A percentile compares a stretch with the other conserved stretches of the same genome.
phyloP scores from a whole-genome alignment of 1,140 invertebrate genomes.

The Spodoptera frugiperda region DNA sequence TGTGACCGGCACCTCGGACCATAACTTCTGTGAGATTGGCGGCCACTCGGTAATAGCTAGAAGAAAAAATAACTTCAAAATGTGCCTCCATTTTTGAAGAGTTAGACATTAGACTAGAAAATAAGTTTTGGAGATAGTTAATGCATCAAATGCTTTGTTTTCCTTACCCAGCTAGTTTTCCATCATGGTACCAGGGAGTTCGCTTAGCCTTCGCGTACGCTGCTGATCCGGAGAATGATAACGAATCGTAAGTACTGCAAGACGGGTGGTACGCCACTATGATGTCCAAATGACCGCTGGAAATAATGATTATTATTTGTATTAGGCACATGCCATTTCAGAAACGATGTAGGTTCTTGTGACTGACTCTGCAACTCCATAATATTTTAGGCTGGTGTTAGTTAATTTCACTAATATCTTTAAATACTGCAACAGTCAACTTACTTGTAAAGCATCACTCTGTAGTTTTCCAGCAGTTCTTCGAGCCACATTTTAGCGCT shows the following conservation, averaged over 20 bases:
- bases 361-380: no score
- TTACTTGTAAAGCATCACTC: constrained; percentile 87
- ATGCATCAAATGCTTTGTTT: background rate
- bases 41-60: constrained; percentile 88
- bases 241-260: constrained; percentile 89
- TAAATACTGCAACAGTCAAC: constrained; percentile 34
- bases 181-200: constrained; percentile 77
- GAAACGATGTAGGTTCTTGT: no score
- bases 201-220: constrained; percentile 87
- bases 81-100: no score
- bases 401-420: no score
- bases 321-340: no score
- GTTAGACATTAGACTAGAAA: no score
- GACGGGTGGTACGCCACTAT: constrained; percentile 94
- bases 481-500: constrained; percentile 91
- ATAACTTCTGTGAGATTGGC: constrained; percentile 88
- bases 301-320: constrained; percentile 81
- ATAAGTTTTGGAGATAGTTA: no score
- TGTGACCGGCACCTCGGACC: constrained; percentile 89
- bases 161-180: constrained; percentile 75
- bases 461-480: constrained; percentile 89
- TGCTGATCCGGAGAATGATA: constrained; percentile 89
- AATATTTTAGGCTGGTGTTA: no score
- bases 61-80: constrained; percentile 20
- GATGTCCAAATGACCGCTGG: constrained; percentile 94